Conservation (phyloP, 1,140 invertebrate species). For the Drosophila lini region DNA sequence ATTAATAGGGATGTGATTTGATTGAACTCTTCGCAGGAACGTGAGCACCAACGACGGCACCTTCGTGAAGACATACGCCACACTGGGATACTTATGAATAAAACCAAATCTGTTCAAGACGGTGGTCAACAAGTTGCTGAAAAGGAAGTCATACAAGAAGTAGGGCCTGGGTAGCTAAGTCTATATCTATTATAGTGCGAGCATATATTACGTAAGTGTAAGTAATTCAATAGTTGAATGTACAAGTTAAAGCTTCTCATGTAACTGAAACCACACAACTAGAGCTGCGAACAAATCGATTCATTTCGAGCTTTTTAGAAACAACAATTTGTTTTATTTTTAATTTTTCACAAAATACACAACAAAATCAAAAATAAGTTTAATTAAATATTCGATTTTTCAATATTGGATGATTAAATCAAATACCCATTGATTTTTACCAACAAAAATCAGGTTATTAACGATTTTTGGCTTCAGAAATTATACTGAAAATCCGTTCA, state of each 20-base stretch:
- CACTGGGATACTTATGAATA: slow-evolving; percentile 93
- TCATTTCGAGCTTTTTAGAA: no score
- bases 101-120: slow-evolving; percentile 68
- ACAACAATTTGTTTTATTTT: no score
- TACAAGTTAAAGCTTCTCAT: slow-evolving; percentile 47
- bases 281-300: no score
- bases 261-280: slow-evolving; percentile 32
- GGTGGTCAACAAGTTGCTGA: slow-evolving; percentile 67
- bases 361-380: no score
- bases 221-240: slow-evolving; percentile 44
- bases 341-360: no score
- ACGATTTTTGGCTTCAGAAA: no score
- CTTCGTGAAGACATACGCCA: slow-evolving; percentile 96
- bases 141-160: slow-evolving; percentile 58
- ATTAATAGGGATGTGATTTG: no score
- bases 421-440: no score
- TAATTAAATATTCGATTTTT: no score
- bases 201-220: slow-evolving; percentile 34
- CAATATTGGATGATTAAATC: no score
- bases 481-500: no score
- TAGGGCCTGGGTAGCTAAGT: slow-evolving; percentile 40
- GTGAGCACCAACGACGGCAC: slow-evolving; percentile 91
- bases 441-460: no score
- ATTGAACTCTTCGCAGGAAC: slow-evolving; percentile 86
- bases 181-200: slow-evolving; percentile 15